A percentile compares a stretch with the other conserved stretches of the same genome.
Evolutionary conservation across 2,797 vertebrate genomes (phyloP).

Genomic region (Emys orbicularis): DNA sequence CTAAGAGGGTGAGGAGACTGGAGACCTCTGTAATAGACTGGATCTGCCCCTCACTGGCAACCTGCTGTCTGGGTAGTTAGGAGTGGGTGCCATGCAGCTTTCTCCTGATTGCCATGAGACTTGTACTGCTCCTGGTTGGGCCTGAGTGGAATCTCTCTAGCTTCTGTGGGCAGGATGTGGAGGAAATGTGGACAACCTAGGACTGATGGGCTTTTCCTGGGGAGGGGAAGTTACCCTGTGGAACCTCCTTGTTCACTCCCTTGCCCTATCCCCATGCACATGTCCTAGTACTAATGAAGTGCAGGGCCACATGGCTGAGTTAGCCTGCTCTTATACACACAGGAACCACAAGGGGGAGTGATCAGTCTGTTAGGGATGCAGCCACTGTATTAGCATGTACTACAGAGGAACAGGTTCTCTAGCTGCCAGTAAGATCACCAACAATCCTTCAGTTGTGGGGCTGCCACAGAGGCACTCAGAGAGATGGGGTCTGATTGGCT

Average conservation of each 20-base stretch:
- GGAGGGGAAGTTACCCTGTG: neutral
- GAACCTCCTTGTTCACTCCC: neutral
- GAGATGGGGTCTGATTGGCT: rapidly evolving
- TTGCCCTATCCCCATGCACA: neutral
- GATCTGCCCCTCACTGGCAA: neutral
- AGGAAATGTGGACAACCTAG: neutral
- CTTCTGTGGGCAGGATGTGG: neutral
- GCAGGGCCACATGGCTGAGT: neutral
- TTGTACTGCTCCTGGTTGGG: neutral
- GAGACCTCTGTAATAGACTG: neutral
- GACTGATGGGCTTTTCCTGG: neutral
- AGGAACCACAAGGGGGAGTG: too few relatives aligned
- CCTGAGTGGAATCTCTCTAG: neutral
- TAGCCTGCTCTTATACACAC: too few relatives aligned
- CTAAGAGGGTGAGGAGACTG: neutral
- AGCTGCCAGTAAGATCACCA: too few relatives aligned
- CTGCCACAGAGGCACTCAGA: neutral
- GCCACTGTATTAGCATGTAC: neutral
- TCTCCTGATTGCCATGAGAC: neutral
- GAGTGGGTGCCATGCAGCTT: neutral
- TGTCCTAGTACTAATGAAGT: neutral
- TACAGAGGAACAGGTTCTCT: neutral
- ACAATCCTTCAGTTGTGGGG: neutral
- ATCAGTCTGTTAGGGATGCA: neutral
- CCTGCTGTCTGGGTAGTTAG: neutral